phyloP scores from a whole-genome alignment of 2,113 vertebrate genomes.

The Galbula dea region DNA sequence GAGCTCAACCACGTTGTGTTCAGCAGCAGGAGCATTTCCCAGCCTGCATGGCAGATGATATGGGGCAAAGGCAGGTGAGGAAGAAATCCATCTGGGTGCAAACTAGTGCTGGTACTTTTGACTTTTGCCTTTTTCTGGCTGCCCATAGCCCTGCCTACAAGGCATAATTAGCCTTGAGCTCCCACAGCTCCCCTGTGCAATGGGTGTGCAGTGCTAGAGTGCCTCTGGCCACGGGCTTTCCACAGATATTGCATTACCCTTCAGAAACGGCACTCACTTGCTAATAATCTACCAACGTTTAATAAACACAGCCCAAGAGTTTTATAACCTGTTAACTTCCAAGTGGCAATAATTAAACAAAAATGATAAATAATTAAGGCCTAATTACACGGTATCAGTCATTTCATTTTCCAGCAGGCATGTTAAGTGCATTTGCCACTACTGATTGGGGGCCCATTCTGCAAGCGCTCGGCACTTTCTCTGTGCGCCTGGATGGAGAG shows the following conservation, averaged over 20 bases:
- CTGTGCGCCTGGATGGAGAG: neutral
- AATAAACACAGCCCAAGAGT: slow-evolving; percentile 79
- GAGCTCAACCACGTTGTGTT: accelerated
- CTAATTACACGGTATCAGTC: slow-evolving; percentile 78
- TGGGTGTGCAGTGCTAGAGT: neutral
- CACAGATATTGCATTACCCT: slow-evolving; percentile 62
- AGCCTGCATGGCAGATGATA: neutral
- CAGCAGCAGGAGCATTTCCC: neutral
- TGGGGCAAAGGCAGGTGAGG: neutral
- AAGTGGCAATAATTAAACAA: slow-evolving; percentile 81
- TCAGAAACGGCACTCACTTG: slow-evolving; percentile 45
- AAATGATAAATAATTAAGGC: slow-evolving; percentile 84
- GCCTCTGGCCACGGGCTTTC: slow-evolving; percentile 35
- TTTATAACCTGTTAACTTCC: slow-evolving; percentile 80
- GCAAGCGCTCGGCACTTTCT: neutral
- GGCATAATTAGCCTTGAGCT: neutral
- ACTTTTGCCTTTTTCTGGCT: neutral
- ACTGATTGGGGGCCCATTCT: slow-evolving; percentile 25
- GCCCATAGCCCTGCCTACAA: neutral
- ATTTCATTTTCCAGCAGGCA: slow-evolving; percentile 71
- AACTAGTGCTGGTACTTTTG: neutral
- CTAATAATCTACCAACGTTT: slow-evolving; percentile 74
- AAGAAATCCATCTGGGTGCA: neutral
- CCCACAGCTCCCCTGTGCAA: neutral
- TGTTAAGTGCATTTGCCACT: slow-evolving; percentile 58